These are phyloP conservation scores for Chaetodon trifasciatus DNA, from an alignment of 2,797 vertebrate species.

Conservation along the genomic window DNA sequence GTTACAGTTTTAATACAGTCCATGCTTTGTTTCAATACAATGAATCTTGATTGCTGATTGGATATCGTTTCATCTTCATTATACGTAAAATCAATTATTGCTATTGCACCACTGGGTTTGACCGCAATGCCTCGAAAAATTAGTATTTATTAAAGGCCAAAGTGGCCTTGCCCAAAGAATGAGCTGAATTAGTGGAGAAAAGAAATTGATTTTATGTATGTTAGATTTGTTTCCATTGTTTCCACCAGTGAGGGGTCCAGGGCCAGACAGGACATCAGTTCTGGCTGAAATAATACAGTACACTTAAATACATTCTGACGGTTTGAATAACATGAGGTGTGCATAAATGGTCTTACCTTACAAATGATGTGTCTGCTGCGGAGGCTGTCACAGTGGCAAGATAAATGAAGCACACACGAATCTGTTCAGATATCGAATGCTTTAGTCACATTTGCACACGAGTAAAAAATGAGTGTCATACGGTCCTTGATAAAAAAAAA, in stretches of 20 bases:
- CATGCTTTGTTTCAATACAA: too few species aligned
- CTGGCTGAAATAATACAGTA: constrained; percentile 22
- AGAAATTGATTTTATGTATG: background rate
- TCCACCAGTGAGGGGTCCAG: constrained; percentile 15
- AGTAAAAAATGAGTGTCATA: constrained; percentile 9
- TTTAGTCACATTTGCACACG: constrained; percentile 33
- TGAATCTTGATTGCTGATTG: too few species aligned
- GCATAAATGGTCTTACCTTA: constrained; percentile 56
- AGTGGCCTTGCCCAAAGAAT: too few species aligned
- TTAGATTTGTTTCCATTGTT: constrained; percentile 16
- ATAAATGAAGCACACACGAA: constrained; percentile 56
- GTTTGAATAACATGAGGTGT: constrained; percentile 70
- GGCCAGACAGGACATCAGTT: constrained; percentile 39
- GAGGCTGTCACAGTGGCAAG: constrained; percentile 47
- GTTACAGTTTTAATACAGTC: too few species aligned
- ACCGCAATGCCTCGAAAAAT: too few species aligned
- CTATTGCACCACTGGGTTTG: too few species aligned
- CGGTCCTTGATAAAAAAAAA: constrained; percentile 38
- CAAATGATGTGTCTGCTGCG: constrained; percentile 37
- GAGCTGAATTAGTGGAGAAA: background rate
- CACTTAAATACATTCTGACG: constrained; percentile 53
- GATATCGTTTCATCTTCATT: too few species aligned
- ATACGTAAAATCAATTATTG: too few species aligned
- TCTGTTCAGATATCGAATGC: constrained; percentile 27
- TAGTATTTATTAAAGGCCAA: too few species aligned